A percentile compares a stretch with the other conserved stretches of the same genome.
phyloP scores from a whole-genome alignment of 2,797 vertebrate species.

The Leuciscus waleckii region DNA sequence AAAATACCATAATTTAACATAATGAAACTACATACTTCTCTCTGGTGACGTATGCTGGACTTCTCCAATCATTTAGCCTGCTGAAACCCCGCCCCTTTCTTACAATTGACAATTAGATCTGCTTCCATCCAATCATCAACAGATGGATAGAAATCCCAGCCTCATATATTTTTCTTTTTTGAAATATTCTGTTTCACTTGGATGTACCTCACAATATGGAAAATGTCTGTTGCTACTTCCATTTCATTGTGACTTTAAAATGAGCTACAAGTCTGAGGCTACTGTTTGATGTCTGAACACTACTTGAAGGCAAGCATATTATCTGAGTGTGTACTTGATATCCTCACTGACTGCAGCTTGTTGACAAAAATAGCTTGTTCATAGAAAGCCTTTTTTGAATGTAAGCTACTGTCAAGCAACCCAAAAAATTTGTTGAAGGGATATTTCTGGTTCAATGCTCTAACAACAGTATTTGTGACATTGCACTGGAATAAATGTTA shows the following conservation, averaged over 20 bases:
- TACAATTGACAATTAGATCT: background rate
- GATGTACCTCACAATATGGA: background rate
- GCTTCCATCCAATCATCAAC: background rate
- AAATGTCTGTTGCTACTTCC: background rate
- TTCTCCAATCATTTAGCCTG: background rate
- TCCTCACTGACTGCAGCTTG: background rate
- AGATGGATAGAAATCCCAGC: background rate
- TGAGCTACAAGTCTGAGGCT: background rate
- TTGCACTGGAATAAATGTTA: background rate
- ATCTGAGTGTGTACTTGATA: background rate
- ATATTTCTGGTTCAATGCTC: background rate
- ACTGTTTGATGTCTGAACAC: background rate
- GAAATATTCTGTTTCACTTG: background rate
- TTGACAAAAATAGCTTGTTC: background rate
- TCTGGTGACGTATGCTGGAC: background rate
- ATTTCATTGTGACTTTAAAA: background rate
- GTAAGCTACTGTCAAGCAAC: background rate
- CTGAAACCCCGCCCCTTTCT: background rate
- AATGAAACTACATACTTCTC: background rate
- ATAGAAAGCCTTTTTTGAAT: background rate
- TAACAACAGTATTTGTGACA: background rate
- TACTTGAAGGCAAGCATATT: constrained; percentile 1
- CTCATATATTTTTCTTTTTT: background rate
- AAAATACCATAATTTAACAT: background rate
- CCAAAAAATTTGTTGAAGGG: background rate